These are phyloP conservation scores for Anguilla marmorata DNA, from an alignment of 2,797 vertebrate genomes.

Conservation along the genomic window DNA sequence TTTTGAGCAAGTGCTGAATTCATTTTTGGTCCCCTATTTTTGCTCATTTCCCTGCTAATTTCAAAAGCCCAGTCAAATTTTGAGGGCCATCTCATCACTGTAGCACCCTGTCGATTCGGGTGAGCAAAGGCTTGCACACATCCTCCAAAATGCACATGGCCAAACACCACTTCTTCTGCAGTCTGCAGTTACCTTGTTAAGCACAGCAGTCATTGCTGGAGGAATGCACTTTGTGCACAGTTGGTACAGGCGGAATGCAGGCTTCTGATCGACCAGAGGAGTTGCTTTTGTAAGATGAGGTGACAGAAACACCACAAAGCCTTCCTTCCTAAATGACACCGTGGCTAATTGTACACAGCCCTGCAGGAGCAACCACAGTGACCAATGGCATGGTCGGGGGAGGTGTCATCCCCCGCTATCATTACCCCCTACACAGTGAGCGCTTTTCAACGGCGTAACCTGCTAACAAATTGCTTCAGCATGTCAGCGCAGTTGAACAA, in stretches of 20 bases:
- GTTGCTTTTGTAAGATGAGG: background rate
- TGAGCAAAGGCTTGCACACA: background rate
- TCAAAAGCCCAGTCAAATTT: background rate
- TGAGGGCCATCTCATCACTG: background rate
- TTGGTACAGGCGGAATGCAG: background rate
- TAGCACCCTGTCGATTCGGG: background rate
- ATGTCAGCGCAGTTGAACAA: background rate
- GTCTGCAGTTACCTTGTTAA: background rate
- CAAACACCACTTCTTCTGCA: background rate
- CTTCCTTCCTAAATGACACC: background rate
- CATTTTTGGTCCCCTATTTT: background rate
- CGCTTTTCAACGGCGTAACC: background rate
- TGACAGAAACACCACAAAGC: background rate
- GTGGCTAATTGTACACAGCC: background rate
- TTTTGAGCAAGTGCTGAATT: background rate
- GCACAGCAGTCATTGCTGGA: background rate
- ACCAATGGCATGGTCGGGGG: background rate
- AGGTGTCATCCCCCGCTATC: background rate
- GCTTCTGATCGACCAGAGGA: background rate
- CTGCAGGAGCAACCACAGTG: background rate
- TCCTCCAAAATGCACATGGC: background rate
- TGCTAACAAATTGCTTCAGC: background rate
- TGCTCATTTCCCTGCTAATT: background rate
- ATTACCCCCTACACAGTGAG: background rate
- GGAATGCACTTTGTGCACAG: background rate